Base-by-base conservation (phyloP, 2,888 invertebrate species). In the Acleris literana region DNA sequence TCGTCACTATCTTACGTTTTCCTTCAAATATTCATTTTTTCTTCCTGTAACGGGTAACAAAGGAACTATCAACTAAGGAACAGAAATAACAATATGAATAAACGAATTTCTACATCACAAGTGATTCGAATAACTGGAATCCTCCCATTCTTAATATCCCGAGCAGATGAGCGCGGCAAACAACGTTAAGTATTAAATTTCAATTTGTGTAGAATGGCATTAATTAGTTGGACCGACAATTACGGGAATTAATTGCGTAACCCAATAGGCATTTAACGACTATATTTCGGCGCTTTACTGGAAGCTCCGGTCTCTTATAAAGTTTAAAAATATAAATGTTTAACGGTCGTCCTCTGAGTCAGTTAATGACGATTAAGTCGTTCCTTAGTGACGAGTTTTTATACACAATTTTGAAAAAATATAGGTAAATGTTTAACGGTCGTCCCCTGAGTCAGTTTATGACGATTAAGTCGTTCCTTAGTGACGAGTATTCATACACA, bases 201-300 rank as follows among this genome's bases (percentile, higher is more conserved):
- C 84, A 85, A 86, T 88, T 78, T 83, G 69, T 70, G 73, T 78
- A 78, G 75, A 80, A 79, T 78, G 76, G 75, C 84, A 88, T 88
- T 87, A 88, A 89, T 90, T 86, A 86, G 87, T 81, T 79, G 71
- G 79, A 71, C 74, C 74, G 76, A 76, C 82, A 85, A 90, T 90
- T 88, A 88, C 84, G 79, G 74, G 82, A 82, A 88, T 89, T 90
- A 87, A 90, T 89, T 83, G 84, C 80, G 81, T 90, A 86, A 90
- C 89, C 86, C 86, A 82, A 87, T 87, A 85, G 82, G 83, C 83
- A 84, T 86, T 86, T 81, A 85, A 84, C 80, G 80, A 75, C 71
- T n/a, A 18, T 49, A 18, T 55, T 55, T 13, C 39, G 55, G 7
- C 55, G 43, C 55, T 39, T 13, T 39, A 39, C 39, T 39, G 39